Evolutionary conservation across 2,888 invertebrate genomes (phyloP).

Genomic region (Penaeus monodon): DNA sequence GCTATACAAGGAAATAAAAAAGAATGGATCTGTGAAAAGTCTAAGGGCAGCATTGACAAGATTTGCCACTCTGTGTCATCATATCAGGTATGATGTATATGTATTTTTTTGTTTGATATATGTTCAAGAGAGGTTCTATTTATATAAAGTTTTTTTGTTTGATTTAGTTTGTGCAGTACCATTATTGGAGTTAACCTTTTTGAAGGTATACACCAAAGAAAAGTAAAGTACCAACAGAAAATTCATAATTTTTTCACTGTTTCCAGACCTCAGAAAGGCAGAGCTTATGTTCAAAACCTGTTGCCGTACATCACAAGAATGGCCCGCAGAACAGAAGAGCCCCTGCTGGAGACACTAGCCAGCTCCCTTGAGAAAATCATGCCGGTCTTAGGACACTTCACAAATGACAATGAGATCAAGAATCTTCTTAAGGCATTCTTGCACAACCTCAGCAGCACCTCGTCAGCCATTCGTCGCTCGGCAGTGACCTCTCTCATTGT

Average conservation of each 20-base stretch:
- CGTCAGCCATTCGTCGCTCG: conserved; percentile 84
- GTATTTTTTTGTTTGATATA: neutral
- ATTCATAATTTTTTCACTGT: neutral
- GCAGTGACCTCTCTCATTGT: conserved; percentile 84
- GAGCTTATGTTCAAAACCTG: conserved; percentile 82
- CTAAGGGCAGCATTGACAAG: conserved; percentile 82
- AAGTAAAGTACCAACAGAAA: neutral
- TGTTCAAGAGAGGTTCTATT: neutral
- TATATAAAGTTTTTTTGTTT: too few relatives aligned
- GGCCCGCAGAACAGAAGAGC: conserved; percentile 79
- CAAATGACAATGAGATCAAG: conserved; percentile 79
- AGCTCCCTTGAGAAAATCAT: conserved; percentile 78
- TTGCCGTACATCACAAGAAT: conserved; percentile 82
- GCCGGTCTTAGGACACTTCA: conserved; percentile 78
- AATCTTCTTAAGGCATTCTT: conserved; percentile 79
- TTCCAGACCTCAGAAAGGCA: conserved; percentile 79
- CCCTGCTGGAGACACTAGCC: conserved; percentile 79
- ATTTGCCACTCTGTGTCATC: conserved; percentile 82
- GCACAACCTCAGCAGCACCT: conserved; percentile 76
- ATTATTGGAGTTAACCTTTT: too few relatives aligned
- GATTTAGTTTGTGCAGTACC: too few relatives aligned
- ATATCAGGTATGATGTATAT: conserved; percentile 72
- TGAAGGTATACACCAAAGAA: too few relatives aligned
- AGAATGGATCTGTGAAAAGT: conserved; percentile 80
- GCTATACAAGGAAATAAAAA: conserved; percentile 80